These are phyloP conservation scores for Athene cunicularia DNA, from an alignment of 2,113 vertebrate species.

Conservation along the genomic window DNA sequence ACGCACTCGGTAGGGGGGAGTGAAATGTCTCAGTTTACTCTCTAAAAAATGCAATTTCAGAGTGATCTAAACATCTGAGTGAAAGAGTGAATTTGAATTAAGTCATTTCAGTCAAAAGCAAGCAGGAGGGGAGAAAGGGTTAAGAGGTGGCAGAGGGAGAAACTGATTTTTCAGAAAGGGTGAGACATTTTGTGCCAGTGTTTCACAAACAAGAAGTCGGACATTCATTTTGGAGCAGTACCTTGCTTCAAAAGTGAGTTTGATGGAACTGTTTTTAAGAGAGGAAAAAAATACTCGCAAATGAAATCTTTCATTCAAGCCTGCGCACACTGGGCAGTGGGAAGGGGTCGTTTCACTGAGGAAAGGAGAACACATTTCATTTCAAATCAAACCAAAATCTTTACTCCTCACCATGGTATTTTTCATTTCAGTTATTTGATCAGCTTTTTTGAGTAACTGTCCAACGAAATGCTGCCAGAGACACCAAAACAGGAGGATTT, in stretches of 20 bases:
- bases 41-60: conserved; percentile 7
- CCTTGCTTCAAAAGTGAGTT: conserved; percentile 2
- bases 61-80: neutral
- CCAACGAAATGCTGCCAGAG: neutral
- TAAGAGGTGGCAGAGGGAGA: neutral
- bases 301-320: neutral
- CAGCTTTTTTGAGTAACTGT: neutral
- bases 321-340: neutral
- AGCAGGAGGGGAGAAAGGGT: neutral
- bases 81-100: conserved; percentile 25
- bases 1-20: neutral
- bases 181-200: neutral
- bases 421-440: neutral
- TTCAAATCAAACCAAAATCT: neutral
- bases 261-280: neutral
- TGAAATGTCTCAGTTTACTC: neutral
- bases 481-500: neutral
- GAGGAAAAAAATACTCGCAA: neutral
- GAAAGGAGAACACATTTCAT: neutral
- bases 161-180: conserved; percentile 7
- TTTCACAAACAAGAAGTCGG: neutral
- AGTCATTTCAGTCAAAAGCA: neutral
- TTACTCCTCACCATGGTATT: neutral
- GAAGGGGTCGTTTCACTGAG: neutral
- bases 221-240: neutral